phyloP scores from a whole-genome alignment of 2,113 vertebrate species.

The Epinephelus moara region DNA sequence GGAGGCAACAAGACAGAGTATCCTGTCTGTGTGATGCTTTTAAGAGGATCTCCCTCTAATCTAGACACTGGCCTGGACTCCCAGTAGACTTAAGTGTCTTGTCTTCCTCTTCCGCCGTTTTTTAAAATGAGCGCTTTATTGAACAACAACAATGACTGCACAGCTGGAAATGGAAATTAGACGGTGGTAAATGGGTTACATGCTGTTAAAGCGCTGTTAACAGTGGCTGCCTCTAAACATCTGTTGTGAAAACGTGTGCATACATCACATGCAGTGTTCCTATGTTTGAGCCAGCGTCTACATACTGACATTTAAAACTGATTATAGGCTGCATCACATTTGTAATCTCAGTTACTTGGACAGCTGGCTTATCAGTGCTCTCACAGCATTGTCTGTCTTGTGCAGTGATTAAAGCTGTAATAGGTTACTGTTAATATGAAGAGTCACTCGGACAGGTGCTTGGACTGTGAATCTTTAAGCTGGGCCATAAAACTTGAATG shows the following conservation, averaged over 20 bases:
- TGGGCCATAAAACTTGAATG: neutral
- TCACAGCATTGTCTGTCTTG: slow-evolving; percentile 5
- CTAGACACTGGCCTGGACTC: slow-evolving; percentile 62
- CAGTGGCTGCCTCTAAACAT: slow-evolving; percentile 24
- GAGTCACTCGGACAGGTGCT: neutral
- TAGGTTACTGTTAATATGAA: neutral
- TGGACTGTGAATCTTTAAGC: neutral
- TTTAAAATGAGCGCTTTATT: slow-evolving; percentile 14
- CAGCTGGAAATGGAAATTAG: slow-evolving; percentile 59
- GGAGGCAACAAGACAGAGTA: slow-evolving; percentile 65
- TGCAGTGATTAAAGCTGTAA: slow-evolving; percentile 9
- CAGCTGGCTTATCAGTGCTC: slow-evolving; percentile 18
- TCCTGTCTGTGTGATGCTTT: slow-evolving; percentile 63
- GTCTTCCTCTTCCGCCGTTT: slow-evolving; percentile 28
- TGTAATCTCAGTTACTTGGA: slow-evolving; percentile 42
- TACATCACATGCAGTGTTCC: slow-evolving; percentile 6
- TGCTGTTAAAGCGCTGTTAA: slow-evolving; percentile 32
- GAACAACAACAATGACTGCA: slow-evolving; percentile 28
- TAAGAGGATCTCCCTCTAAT: slow-evolving; percentile 77
- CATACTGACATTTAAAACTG: slow-evolving; percentile 48
- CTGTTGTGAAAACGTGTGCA: slow-evolving; percentile 27
- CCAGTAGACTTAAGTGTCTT: slow-evolving; percentile 44
- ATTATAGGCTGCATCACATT: slow-evolving; percentile 18
- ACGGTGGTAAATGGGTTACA: slow-evolving; percentile 46
- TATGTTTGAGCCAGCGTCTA: slow-evolving; percentile 21